phyloP scores from a whole-genome alignment of 1,140 invertebrate species.

The Archegozetes longisetosus region DNA sequence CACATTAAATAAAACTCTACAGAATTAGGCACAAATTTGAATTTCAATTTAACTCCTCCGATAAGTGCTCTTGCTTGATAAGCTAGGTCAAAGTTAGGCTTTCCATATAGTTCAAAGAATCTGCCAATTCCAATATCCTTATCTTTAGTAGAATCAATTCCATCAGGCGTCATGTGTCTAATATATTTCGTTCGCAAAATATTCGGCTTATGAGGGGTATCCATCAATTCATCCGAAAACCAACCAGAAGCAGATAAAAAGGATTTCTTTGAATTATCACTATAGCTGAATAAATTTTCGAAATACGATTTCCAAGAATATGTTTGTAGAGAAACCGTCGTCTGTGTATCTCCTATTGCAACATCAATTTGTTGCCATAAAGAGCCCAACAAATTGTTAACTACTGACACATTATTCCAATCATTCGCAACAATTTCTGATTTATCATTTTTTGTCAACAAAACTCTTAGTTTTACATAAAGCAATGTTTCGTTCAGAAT shows the following conservation, averaged over 20 bases:
- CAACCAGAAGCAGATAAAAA: too few species aligned
- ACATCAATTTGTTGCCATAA: slow-evolving; percentile 30
- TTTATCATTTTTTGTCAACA: slow-evolving; percentile 20
- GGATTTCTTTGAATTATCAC: slow-evolving; percentile 26
- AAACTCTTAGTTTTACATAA: slow-evolving; percentile 25
- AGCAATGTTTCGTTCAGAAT: slow-evolving; percentile 29
- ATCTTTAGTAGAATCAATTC: slow-evolving; percentile 21
- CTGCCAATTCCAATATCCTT: slow-evolving; percentile 19
- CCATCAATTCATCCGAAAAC: too few species aligned
- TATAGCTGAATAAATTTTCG: slow-evolving; percentile 30
- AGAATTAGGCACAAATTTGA: neutral
- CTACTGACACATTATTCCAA: slow-evolving; percentile 17
- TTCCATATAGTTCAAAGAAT: slow-evolving; percentile 22
- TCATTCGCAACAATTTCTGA: slow-evolving; percentile 11
- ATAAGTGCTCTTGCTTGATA: slow-evolving; percentile 14
- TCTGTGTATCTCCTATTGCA: slow-evolving; percentile 31
- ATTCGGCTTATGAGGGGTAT: too few species aligned
- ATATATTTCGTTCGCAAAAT: too few species aligned
- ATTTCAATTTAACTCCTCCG: slow-evolving; percentile 10
- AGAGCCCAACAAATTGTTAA: slow-evolving; percentile 31
- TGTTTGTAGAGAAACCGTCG: slow-evolving; percentile 29
- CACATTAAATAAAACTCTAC: neutral
- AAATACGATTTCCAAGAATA: slow-evolving; percentile 33
- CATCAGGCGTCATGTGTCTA: slow-evolving; percentile 7
- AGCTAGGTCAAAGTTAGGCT: slow-evolving; percentile 17